Conservation (phyloP, 2,797 vertebrate genomes). For the Hephaestus fuliginosus region DNA sequence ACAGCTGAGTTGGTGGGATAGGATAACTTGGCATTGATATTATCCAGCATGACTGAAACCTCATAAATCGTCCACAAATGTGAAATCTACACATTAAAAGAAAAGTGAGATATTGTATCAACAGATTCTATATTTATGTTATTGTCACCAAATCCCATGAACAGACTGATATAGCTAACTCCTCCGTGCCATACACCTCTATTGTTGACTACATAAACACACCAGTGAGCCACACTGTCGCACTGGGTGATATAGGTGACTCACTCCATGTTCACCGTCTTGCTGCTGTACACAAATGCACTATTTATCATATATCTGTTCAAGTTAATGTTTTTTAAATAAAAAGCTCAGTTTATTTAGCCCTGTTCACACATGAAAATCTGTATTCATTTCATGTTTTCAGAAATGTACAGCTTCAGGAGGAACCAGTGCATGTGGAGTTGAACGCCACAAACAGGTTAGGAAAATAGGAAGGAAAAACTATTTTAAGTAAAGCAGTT, state of each 20-base stretch:
- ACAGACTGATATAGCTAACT: neutral
- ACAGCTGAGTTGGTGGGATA: slow-evolving; percentile 7
- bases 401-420: neutral
- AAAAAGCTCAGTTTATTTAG: neutral
- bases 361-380: neutral
- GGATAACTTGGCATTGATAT: neutral
- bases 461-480: no score
- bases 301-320: neutral
- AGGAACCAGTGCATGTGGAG: no score
- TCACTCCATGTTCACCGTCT: neutral
- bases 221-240: neutral
- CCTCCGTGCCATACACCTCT: slow-evolving; percentile 12
- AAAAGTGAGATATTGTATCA: neutral
- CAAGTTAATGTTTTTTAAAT: no score
- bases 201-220: neutral
- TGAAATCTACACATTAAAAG: neutral
- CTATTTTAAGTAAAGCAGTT: no score
- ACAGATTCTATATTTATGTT: neutral
- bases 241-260: neutral
- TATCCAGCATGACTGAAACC: neutral
- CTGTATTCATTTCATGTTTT: neutral
- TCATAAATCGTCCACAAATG: neutral
- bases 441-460: no score
- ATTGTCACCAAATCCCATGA: neutral
- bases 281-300: neutral